A percentile compares a stretch with the other conserved stretches of the same genome.
Evolutionary conservation across 1,140 invertebrate species (phyloP).

Genomic region (Drosophila nannoptera): DNA sequence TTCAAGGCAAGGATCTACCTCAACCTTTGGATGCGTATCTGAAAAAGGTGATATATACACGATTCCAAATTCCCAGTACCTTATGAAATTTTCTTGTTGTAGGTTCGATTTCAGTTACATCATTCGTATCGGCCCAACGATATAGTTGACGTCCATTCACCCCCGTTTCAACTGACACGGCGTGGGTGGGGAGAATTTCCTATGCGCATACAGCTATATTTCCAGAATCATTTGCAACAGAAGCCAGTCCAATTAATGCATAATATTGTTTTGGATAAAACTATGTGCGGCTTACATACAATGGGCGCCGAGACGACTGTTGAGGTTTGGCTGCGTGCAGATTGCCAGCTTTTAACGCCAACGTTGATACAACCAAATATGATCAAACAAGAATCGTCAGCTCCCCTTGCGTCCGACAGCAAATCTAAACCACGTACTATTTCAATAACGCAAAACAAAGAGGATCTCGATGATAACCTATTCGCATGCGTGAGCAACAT

Average conservation of each 20-base stretch:
- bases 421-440: constrained; percentile 52
- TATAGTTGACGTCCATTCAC: constrained; percentile 87
- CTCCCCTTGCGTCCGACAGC: not conserved
- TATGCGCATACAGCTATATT: constrained; percentile 88
- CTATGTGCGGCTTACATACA: constrained; percentile 92
- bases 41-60: constrained; percentile 81
- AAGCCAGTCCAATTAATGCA: constrained; percentile 90
- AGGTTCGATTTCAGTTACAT: constrained; percentile 89
- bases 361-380: not conserved
- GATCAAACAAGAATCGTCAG: not conserved
- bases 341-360: constrained; percentile 22
- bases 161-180: constrained; percentile 90
- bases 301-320: constrained; percentile 88
- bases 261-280: constrained; percentile 89
- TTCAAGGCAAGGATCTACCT: constrained; percentile 81
- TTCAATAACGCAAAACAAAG: constrained; percentile 65
- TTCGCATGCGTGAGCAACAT: constrained; percentile 69
- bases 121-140: constrained; percentile 94
- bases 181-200: constrained; percentile 96
- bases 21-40: constrained; percentile 83
- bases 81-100: not conserved
- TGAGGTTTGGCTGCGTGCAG: constrained; percentile 84
- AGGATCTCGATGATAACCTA: constrained; percentile 73
- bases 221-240: constrained; percentile 84
- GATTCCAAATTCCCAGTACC: not conserved